phyloP scores from a whole-genome alignment of 2,888 invertebrate species.

The Caenorhabditis macrosperma region DNA sequence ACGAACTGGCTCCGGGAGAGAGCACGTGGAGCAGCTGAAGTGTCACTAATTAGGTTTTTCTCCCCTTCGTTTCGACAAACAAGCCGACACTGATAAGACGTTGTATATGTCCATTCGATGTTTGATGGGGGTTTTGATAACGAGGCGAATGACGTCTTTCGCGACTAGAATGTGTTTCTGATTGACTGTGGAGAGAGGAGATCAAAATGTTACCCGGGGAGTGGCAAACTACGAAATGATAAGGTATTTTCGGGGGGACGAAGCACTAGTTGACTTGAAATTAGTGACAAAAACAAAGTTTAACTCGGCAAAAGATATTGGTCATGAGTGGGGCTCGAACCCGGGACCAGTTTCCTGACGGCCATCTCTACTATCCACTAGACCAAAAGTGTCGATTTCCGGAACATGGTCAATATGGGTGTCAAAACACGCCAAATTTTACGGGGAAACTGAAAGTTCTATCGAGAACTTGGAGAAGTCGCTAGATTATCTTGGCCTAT shows the following conservation, averaged over 20 bases:
- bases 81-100: not conserved
- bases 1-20: too few relatives aligned
- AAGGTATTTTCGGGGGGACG: too few relatives aligned
- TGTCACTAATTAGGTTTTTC: not conserved
- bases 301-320: too few relatives aligned
- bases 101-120: not conserved
- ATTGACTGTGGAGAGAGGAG: not conserved
- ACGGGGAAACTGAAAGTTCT: not conserved
- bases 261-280: too few relatives aligned
- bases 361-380: too few relatives aligned
- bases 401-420: not conserved
- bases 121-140: not conserved
- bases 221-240: too few relatives aligned
- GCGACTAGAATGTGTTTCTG: not conserved
- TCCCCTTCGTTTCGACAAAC: not conserved
- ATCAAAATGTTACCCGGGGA: not conserved
- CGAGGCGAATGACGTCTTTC: not conserved
- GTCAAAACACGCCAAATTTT: not conserved
- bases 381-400: too few relatives aligned
- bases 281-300: too few relatives aligned
- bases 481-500: too few relatives aligned
- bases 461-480: too few relatives aligned
- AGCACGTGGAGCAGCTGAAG: not conserved
- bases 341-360: too few relatives aligned
- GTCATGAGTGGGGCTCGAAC: too few relatives aligned